A percentile compares a stretch with the other conserved stretches of the same genome.
Evolutionary conservation across 1,140 invertebrate genomes (phyloP).

Genomic region (Drosophila grimshawi): DNA sequence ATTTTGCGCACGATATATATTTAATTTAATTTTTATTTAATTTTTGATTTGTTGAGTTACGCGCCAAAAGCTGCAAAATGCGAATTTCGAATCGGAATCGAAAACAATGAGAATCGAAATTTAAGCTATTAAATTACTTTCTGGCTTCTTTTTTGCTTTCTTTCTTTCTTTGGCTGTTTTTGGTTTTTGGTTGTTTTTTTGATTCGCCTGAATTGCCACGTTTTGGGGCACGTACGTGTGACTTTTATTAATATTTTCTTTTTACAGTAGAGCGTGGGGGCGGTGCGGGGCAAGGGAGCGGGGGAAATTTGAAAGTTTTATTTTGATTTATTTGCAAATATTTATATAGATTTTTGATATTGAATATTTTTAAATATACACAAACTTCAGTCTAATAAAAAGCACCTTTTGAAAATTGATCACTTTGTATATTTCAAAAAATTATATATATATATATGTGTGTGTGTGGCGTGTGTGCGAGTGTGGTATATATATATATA

Average conservation of each 20-base stretch:
- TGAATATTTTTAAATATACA: background rate
- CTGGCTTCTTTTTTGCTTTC: constrained; percentile 42
- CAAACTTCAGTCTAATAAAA: constrained; percentile 39
- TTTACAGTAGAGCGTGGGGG: no score
- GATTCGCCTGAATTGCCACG: constrained; percentile 64
- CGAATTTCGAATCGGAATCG: constrained; percentile 16
- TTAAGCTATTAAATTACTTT: constrained; percentile 55
- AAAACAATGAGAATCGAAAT: constrained; percentile 49
- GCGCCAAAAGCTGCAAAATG: constrained; percentile 44
- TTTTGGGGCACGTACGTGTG: constrained; percentile 73
- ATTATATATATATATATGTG: background rate
- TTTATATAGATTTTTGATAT: background rate
- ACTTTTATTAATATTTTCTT: constrained; percentile 41
- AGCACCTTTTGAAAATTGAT: constrained; percentile 29
- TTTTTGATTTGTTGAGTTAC: constrained; percentile 32
- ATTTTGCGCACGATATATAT: constrained; percentile 15
- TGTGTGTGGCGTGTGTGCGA: background rate
- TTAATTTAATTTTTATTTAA: background rate
- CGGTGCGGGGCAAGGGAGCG: background rate
- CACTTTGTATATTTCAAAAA: constrained; percentile 27
- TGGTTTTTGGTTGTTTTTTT: constrained; percentile 5
- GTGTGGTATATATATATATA: background rate
- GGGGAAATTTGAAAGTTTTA: no score
- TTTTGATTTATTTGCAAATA: constrained; percentile 11
- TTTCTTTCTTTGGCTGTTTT: constrained; percentile 15